Percentiles rank a stretch among this genome's conserved stretches.
Conservation (phyloP, 1,140 invertebrate genomes). For the Drosophila arawakana region DNA sequence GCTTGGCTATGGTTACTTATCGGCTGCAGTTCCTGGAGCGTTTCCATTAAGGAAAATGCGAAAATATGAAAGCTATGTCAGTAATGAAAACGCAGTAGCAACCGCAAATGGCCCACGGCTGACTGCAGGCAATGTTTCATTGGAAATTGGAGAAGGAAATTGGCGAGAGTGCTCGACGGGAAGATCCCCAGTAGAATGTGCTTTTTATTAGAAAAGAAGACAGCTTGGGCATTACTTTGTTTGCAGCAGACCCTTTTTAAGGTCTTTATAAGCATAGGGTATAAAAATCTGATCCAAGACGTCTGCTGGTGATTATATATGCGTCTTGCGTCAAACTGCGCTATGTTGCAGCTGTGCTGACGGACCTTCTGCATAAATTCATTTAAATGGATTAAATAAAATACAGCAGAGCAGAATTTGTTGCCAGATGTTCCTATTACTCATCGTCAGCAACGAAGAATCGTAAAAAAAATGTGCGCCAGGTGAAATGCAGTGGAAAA, state of each 20-base stretch:
- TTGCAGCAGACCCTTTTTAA: neutral
- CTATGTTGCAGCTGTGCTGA: constrained; percentile 39
- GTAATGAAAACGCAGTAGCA: constrained; percentile 46
- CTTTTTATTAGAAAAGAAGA: neutral
- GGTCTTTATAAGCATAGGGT: neutral
- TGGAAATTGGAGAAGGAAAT: neutral
- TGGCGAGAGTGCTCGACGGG: neutral
- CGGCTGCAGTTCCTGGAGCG: constrained; percentile 1
- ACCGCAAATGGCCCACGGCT: constrained; percentile 6
- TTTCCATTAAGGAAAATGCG: constrained; percentile 40
- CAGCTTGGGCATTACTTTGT: neutral
- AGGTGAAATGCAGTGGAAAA: constrained; percentile 59
- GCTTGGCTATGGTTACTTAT: neutral
- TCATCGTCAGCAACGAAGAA: neutral
- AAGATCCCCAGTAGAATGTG: neutral
- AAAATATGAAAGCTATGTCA: constrained; percentile 28
- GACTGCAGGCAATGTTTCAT: constrained; percentile 16
- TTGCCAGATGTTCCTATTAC: constrained; percentile 40
- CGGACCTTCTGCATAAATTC: constrained; percentile 41
- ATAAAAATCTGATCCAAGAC: constrained; percentile 18
- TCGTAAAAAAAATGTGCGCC: constrained; percentile 9
- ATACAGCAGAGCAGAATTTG: constrained; percentile 39
- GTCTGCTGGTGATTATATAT: constrained; percentile 54
- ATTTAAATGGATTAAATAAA: constrained; percentile 65
- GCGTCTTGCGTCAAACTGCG: constrained; percentile 26